A percentile compares a stretch with the other conserved stretches of the same genome.
Evolutionary conservation across 30 jellyfish, hydroid and myxozoan species (phyloP).

Genomic region (Catostylus mosaicus): DNA sequence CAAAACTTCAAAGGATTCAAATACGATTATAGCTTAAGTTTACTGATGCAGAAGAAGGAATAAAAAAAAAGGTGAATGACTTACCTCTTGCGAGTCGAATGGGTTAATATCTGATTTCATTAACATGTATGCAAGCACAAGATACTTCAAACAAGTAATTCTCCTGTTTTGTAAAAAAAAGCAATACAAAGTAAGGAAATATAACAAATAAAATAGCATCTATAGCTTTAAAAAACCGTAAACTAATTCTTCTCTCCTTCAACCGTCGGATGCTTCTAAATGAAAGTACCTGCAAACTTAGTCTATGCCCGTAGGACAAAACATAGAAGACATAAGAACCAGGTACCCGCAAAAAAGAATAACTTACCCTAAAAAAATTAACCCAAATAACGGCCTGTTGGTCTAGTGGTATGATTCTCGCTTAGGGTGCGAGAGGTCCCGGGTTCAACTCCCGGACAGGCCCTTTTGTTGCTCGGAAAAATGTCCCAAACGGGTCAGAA

Average conservation of each 20-base stretch:
- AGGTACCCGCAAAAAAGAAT: conserved; percentile 24
- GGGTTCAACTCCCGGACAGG: conserved; percentile 78
- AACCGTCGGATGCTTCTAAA: no score
- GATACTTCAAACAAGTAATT: conserved; percentile 91
- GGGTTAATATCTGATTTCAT: conserved; percentile 98
- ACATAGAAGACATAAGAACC: no score
- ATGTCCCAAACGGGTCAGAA: no score
- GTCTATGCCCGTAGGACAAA: no score
- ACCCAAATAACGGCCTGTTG: conserved; percentile 33
- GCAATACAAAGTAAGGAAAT: background rate
- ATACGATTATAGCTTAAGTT: no score
- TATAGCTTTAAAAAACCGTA: no score
- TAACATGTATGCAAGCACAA: conserved; percentile 96
- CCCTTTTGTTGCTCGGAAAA: conserved; percentile 14
- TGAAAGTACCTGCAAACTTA: no score
- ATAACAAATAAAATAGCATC: no score
- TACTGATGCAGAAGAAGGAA: no score
- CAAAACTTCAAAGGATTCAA: no score
- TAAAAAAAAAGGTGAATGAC: background rate
- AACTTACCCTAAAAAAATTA: background rate
- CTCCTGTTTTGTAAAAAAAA: conserved; percentile 58
- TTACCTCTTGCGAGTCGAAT: conserved; percentile 98
- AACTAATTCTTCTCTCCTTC: no score
- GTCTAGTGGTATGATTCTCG: conserved; percentile 76
- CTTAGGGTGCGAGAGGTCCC: conserved; percentile 80